Conservation (phyloP, 2,797 vertebrate species). For the Enteromius unitaeniatus region DNA sequence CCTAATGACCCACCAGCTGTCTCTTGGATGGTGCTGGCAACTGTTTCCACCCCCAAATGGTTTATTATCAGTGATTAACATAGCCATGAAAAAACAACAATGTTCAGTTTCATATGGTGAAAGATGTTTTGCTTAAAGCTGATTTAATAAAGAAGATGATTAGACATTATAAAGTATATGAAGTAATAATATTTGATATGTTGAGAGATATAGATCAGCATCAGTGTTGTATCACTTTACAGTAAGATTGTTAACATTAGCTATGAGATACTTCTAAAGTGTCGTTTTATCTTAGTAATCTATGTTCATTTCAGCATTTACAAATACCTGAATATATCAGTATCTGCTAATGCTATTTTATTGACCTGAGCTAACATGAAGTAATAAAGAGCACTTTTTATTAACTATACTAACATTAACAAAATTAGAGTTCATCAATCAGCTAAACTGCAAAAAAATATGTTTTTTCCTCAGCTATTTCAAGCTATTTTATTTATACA, state of each 20-base stretch:
- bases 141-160: not conserved
- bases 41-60: conserved; percentile 34
- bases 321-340: not conserved
- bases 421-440: not conserved
- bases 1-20: conserved; percentile 64
- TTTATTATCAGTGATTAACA: conserved; percentile 38
- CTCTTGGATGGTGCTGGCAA: conserved; percentile 51
- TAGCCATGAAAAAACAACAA: conserved; percentile 11
- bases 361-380: not conserved
- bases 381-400: not conserved
- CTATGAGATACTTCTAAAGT: not conserved
- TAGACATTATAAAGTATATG: not conserved
- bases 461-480: not conserved
- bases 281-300: not conserved
- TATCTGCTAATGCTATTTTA: not conserved
- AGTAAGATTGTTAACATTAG: not conserved
- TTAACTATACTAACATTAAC: not conserved
- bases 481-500: not conserved
- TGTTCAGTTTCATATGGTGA: conserved; percentile 13
- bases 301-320: not conserved
- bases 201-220: not conserved
- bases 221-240: not conserved
- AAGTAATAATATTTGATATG: not conserved
- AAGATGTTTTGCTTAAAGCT: not conserved
- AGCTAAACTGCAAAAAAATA: not conserved